Evolutionary conservation across 2,797 vertebrate genomes (phyloP).

Genomic region (Octomys mimax): DNA sequence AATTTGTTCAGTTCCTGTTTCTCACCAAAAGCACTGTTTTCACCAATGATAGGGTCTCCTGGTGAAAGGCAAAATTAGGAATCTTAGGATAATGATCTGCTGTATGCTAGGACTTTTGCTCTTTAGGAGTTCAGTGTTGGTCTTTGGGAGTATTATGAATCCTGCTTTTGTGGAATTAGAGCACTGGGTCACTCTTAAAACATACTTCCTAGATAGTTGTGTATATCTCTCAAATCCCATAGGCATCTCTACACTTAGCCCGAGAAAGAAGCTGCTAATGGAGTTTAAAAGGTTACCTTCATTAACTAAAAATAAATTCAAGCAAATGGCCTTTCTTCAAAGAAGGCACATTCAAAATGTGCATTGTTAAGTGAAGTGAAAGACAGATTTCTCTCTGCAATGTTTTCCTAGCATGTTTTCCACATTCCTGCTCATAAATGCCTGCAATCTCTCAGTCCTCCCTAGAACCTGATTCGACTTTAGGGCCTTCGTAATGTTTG

Average conservation of each 20-base stretch:
- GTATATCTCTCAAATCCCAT: slow-evolving; percentile 68
- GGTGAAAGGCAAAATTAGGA: not conserved
- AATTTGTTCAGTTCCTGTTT: not conserved
- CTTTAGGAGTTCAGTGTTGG: not conserved
- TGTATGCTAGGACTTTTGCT: not conserved
- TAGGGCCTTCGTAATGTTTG: slow-evolving; percentile 67
- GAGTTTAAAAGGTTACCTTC: slow-evolving; percentile 83
- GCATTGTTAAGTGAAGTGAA: slow-evolving; percentile 68
- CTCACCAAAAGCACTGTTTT: not conserved
- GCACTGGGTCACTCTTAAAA: slow-evolving; percentile 62
- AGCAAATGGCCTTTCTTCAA: slow-evolving; percentile 69
- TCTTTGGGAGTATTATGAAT: slow-evolving; percentile 39
- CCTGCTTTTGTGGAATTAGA: slow-evolving; percentile 54
- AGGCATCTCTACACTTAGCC: slow-evolving; percentile 67
- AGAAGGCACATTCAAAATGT: slow-evolving; percentile 57
- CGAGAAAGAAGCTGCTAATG: slow-evolving; percentile 79
- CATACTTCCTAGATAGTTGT: slow-evolving; percentile 58
- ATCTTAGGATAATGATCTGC: not conserved
- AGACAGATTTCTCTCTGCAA: slow-evolving; percentile 60
- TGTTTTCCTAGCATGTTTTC: slow-evolving; percentile 39
- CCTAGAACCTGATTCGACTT: slow-evolving; percentile 63
- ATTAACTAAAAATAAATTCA: slow-evolving; percentile 83
- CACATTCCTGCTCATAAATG: slow-evolving; percentile 59
- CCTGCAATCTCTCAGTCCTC: not conserved
- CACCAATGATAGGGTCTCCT: not conserved